Evolutionary conservation across 1,140 invertebrate species (phyloP), one percentile per base, ranked within the genome.

Genomic region (Drosophila burlai): DNA sequence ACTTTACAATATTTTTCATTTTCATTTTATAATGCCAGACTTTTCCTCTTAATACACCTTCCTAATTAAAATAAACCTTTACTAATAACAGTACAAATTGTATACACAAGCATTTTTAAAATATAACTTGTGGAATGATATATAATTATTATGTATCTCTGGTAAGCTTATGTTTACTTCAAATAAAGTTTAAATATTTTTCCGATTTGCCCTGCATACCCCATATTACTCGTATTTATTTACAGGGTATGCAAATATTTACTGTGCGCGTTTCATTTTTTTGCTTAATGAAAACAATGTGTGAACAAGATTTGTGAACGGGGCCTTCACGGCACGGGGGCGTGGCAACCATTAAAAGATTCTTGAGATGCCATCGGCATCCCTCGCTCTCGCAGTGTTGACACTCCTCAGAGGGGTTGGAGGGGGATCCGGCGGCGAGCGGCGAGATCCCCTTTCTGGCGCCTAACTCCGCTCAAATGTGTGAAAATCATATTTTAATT

Each of bases 231-330:
- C 16, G 18, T 50, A 66, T 15, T 66, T 31, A 43, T 45, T 58
- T 69, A 58, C 66, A 72, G 75, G 63, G 60, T 59, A 79, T 74
- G 31, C 49, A 80, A 73, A 83, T 84, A 69, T 84, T 80, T 86
- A 81, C 58, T 63, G 49, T 55, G 72, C 43, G 68, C 65, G 36
- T 18, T 59, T 42, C 52, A 71, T 50, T 73, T 73, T 73, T 73
- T 65, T 75, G 62, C 80, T 90, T 90, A 90, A 90, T 90, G 86
- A 90, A 90, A 90, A 90, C 86, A 90, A 90, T 90, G 86, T 90
- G 86, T 90, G 86, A 85, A 90, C 86, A 90, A 85, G 85, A 69
- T 80, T 78, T 84, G 81, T 73, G 69, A 73, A 72, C 69, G 45
- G 16, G 52, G 46, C 11, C 34, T 13, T 4, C 54, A 5, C 16